phyloP scores from a whole-genome alignment of 2,888 invertebrate genomes.

The Drosophila paramelanica region DNA sequence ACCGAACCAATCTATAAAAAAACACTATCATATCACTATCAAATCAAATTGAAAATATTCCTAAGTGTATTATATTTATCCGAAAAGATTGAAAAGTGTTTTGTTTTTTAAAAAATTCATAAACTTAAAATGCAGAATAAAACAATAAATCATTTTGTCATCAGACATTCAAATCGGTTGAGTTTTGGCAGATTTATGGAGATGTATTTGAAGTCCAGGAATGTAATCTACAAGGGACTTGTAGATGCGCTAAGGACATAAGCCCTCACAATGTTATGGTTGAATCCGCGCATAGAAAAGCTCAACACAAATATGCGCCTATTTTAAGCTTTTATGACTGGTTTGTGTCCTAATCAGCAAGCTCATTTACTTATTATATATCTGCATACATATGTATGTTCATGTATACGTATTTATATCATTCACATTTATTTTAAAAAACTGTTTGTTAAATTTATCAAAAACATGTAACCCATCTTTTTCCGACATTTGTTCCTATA shows the following conservation, averaged over 20 bases:
- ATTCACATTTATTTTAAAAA: too few relatives aligned
- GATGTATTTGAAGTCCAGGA: neutral
- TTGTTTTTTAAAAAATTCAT: too few relatives aligned
- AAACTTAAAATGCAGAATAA: too few relatives aligned
- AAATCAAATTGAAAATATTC: too few relatives aligned
- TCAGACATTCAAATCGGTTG: too few relatives aligned
- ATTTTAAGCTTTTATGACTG: conserved; percentile 3
- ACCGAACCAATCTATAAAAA: too few relatives aligned
- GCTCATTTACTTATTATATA: neutral
- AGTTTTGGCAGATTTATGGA: neutral
- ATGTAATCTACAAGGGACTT: neutral
- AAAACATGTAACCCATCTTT: neutral
- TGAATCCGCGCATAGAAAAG: neutral
- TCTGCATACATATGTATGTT: neutral
- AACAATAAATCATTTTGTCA: too few relatives aligned
- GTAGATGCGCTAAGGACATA: neutral
- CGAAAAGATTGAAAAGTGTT: too few relatives aligned
- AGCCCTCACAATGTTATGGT: neutral
- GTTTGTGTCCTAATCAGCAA: neutral
- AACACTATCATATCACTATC: too few relatives aligned
- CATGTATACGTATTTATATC: too few relatives aligned
- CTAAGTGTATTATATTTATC: too few relatives aligned
- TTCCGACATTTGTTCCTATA: neutral
- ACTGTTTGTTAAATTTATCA: neutral
- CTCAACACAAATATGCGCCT: neutral